Evolutionary conservation across 2,797 vertebrate species (phyloP).

Genomic region (Acestrorhynchus altus): DNA sequence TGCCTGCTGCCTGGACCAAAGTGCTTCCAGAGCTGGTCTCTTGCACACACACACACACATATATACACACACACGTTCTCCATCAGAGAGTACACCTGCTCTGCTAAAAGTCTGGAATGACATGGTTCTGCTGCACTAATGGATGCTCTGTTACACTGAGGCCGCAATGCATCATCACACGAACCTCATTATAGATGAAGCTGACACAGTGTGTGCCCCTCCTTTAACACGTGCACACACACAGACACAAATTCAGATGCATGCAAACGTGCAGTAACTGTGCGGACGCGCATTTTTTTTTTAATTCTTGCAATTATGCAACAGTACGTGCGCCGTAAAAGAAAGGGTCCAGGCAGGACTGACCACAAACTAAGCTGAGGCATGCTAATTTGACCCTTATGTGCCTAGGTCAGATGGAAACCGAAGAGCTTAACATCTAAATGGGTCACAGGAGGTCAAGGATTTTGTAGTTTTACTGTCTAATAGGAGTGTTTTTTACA

Average conservation of each 20-base stretch:
- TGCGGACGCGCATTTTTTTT: too few species aligned
- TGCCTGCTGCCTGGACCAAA: constrained; percentile 77
- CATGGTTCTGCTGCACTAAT: constrained; percentile 34
- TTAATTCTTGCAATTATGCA: too few species aligned
- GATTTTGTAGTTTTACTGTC: too few species aligned
- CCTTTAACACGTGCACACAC: constrained; percentile 38
- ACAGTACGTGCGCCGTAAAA: background rate
- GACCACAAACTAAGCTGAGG: background rate
- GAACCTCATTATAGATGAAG: constrained; percentile 46
- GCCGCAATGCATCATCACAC: constrained; percentile 34
- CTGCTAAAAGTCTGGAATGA: constrained; percentile 36
- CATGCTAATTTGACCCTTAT: constrained; percentile 30
- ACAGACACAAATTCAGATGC: constrained; percentile 13
- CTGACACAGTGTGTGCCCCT: constrained; percentile 28
- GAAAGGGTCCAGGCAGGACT: too few species aligned
- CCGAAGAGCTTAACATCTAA: too few species aligned
- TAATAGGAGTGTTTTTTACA: too few species aligned
- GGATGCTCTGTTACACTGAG: constrained; percentile 29
- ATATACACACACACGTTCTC: constrained; percentile 41
- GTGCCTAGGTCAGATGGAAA: too few species aligned
- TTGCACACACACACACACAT: constrained; percentile 31
- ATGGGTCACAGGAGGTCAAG: too few species aligned
- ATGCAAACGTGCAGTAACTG: background rate
- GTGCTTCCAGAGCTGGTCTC: constrained; percentile 79
- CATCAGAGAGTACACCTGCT: constrained; percentile 56